These are phyloP conservation scores for Drymonia ruficornis DNA, from an alignment of 2,888 invertebrate genomes.

Conservation along the genomic window DNA sequence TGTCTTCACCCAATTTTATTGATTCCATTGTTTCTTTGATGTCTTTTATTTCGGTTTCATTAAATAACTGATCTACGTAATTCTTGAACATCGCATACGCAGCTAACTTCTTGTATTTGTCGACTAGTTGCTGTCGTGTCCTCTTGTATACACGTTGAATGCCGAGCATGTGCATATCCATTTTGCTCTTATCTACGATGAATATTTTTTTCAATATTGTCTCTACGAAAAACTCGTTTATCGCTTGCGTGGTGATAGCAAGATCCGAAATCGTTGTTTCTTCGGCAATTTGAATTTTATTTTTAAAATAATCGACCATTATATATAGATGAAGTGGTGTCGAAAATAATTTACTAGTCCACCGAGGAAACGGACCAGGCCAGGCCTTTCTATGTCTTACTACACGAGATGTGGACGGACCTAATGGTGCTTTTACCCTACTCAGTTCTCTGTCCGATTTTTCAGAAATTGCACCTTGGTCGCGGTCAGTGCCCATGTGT, in stretches of 20 bases:
- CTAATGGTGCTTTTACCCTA: no score
- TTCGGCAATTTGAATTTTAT: slow-evolving; percentile 7
- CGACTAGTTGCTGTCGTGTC: slow-evolving; percentile 9
- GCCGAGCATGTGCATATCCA: slow-evolving; percentile 12
- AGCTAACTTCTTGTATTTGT: slow-evolving; percentile 15
- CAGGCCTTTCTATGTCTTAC: no score
- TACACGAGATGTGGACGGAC: no score
- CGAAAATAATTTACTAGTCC: no score
- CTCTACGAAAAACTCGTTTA: slow-evolving; percentile 13
- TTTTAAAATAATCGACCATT: slow-evolving; percentile 10
- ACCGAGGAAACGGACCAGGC: no score
- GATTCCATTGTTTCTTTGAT: slow-evolving; percentile 8
- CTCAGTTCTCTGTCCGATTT: no score
- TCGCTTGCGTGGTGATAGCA: slow-evolving; percentile 8
- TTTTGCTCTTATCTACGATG: slow-evolving; percentile 12
- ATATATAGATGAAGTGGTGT: slow-evolving; percentile 11
- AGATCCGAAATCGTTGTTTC: slow-evolving; percentile 7
- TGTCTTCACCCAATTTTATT: slow-evolving; percentile 13
- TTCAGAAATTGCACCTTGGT: no score
- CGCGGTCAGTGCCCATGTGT: no score
- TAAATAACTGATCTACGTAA: background rate
- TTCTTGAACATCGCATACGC: slow-evolving; percentile 11
- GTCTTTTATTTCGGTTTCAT: slow-evolving; percentile 4
- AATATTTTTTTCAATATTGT: slow-evolving; percentile 11
- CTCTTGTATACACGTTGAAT: slow-evolving; percentile 9